Base-by-base conservation (phyloP, 2,113 vertebrate species). In the Charadrius vociferus region DNA sequence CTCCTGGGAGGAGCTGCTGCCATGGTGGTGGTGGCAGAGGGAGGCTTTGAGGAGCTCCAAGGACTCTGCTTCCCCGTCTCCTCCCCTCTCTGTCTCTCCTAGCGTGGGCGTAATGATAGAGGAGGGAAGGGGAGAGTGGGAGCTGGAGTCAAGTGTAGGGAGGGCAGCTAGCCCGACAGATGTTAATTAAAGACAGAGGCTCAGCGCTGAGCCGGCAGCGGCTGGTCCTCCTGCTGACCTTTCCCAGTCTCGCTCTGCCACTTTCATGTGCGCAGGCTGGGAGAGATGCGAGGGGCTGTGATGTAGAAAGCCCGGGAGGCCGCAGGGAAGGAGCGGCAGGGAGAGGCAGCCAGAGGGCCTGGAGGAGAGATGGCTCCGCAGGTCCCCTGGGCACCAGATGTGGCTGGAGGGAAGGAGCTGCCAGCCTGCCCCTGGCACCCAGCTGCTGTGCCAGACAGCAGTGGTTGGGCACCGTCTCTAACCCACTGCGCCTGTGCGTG, bases 221-320 rank as follows among this genome's bases (percentile, higher is more conserved):
- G 72, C 72, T 81, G 75, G 61, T 90, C 92, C 72, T 93, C 58
- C 74, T 3, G 55, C 93, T 96, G 89, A 91, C 91, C 79, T 95
- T 83, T 91, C 62, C 97, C 93, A 37, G 83, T 92, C 77, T 96
- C 43, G 75, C 77, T 97, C 95, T 86, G 86, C 83, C 90, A 74
- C 95, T 92, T 96, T 80, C 50, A 62, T 71, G 75, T 66, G 22
- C 0, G 0, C 50, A 27, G n/a, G 41, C 90, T 61, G 56, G 61
- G 75, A 91, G 91, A 65, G 41, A 77, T 18, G 26, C 7, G 16
- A 73, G 67, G 75, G 72, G 14, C 82, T 79, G 59, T 62, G 65
- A 72, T 86, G 88, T 6, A 78, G 77, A 61, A 53, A 86, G 67
- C 50, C 37, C 5, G 5, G 68, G 70, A 85, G 71, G 45, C 78